These are phyloP conservation scores for Drosophila nasuta DNA, from an alignment of 1,140 invertebrate species.

Conservation along the genomic window DNA sequence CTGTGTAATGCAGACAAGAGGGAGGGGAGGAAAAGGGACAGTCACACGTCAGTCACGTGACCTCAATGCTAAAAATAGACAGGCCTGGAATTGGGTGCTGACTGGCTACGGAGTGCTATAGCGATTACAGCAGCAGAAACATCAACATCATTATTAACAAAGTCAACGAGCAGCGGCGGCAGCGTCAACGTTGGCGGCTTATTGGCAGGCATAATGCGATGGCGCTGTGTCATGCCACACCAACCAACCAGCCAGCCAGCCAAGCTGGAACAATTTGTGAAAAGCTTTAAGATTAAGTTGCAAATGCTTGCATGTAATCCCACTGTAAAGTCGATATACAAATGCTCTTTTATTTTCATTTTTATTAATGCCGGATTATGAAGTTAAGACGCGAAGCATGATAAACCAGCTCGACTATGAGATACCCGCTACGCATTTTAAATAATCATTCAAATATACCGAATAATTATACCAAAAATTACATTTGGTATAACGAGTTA, in stretches of 20 bases:
- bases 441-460: no score
- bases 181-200: slow-evolving; percentile 25
- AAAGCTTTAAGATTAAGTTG: slow-evolving; percentile 48
- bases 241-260: background rate
- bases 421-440: no score
- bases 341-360: slow-evolving; percentile 1
- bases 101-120: background rate
- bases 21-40: slow-evolving; percentile 3
- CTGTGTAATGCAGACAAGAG: slow-evolving; percentile 11
- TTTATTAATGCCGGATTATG: no score
- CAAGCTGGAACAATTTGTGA: slow-evolving; percentile 2
- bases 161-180: slow-evolving; percentile 64
- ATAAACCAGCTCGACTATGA: no score
- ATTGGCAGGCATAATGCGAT: slow-evolving; percentile 56
- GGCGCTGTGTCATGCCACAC: slow-evolving; percentile 46
- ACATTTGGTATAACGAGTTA: no score
- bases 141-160: slow-evolving; percentile 76
- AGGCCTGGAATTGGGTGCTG: slow-evolving; percentile 3
- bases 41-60: slow-evolving; percentile 69
- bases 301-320: slow-evolving; percentile 8
- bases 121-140: slow-evolving; percentile 33
- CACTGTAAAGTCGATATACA: background rate
- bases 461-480: no score
- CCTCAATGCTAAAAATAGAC: slow-evolving; percentile 70
- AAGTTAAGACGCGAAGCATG: no score